Base-by-base conservation (phyloP, 2,888 invertebrate species). In the Leucophenga maculata region DNA sequence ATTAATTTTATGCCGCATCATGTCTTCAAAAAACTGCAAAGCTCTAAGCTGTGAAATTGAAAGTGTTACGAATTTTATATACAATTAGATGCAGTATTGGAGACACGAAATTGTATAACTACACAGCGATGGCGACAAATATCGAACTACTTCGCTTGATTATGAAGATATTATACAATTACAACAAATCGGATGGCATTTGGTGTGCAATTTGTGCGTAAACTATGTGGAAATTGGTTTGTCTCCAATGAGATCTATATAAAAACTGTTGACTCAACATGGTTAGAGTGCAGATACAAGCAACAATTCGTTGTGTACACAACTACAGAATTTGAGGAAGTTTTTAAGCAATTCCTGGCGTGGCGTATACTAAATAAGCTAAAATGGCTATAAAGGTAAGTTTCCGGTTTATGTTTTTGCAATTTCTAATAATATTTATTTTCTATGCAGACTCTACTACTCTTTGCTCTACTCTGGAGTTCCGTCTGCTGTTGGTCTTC, bases 401-500 rank as follows among this genome's bases (percentile, higher is more conserved):
- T 50, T 50, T 39, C 4, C 26, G 26, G 2, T 39, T 8, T 39
- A 11, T 39, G 1, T 39, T 39, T 8, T 32, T 32, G n/a, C n/a
- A n/a, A 26, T 26, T 26, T 26, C 26, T 26, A 26, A 26, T 26
- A 4, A 26, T 26, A 4, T 39, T 39, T 39, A 6, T 8, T 26
- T 4, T 22, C 26, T 22, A 3, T 11, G 11, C 26, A 55, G 55
- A 22, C 55, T 11, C 26, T 55, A 22, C 1, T 55, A 14, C 22
- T 55, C 20, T 26, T 59, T 14, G 26, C n/a, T n/a, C n/a, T n/a
- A n/a, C n/a, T n/a, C n/a, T n/a, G n/a, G n/a, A n/a, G n/a, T n/a
- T n/a, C n/a, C n/a, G 32, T 9, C 32, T 74, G 8, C 16, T 83
- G 0, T 8, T 81, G 3, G 74, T 71, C 1, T 14, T 44, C 18